Conservation (phyloP, 1,140 invertebrate species). For the Drosophila saltans region DNA sequence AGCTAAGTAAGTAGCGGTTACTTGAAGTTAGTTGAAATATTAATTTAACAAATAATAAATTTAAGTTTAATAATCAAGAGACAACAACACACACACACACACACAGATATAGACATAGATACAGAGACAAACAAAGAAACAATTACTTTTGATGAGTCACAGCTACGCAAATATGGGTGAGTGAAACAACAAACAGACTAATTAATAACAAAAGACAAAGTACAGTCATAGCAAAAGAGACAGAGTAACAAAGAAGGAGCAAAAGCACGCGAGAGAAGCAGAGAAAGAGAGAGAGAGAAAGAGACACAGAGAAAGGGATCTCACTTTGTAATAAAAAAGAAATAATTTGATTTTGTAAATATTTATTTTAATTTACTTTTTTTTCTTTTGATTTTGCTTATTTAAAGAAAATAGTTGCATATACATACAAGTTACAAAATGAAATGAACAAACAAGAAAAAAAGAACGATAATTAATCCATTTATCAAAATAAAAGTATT, state of each 20-base stretch:
- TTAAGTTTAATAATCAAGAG: background rate
- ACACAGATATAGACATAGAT: background rate
- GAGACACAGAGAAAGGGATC: constrained; percentile 26
- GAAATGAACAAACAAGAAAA: constrained; percentile 26
- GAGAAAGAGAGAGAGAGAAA: constrained; percentile 8
- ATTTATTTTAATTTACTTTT: constrained; percentile 51
- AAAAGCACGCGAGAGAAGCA: constrained; percentile 34
- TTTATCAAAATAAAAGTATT: constrained; percentile 10
- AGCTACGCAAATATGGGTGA: background rate
- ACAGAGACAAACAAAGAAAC: background rate
- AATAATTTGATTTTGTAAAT: constrained; percentile 40
- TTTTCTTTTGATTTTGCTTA: constrained; percentile 56
- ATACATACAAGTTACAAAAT: constrained; percentile 24
- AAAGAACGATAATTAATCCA: constrained; percentile 11
- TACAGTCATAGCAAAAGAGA: constrained; percentile 3
- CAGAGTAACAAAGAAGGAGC: constrained; percentile 8
- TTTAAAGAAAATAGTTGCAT: constrained; percentile 23
- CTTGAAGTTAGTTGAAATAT: background rate
- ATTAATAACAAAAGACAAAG: background rate
- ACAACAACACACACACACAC: constrained; percentile 3
- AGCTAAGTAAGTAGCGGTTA: background rate
- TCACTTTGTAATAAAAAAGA: constrained; percentile 52
- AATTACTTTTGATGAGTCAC: background rate
- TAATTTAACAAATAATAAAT: constrained; percentile 1
- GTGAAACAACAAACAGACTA: constrained; percentile 1